Base-by-base conservation (phyloP, 2,888 invertebrate species). In the Sphecodes monilicornis region DNA sequence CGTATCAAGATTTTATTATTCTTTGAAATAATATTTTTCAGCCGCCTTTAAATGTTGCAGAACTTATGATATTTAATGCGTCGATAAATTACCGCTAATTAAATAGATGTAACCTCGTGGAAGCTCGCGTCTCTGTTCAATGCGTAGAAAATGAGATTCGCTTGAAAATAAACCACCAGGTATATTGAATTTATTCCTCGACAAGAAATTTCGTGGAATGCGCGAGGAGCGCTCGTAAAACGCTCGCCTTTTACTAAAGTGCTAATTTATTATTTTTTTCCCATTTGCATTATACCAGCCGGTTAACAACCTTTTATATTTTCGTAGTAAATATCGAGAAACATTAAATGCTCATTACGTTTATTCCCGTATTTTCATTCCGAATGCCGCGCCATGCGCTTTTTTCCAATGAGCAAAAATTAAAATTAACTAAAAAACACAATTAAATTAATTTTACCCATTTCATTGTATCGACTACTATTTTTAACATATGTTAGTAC, bases 181-280 rank as follows among this genome's bases (percentile, higher is more conserved):
- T 72, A 43, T n/a, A 60, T 29, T 5, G 68, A 80, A 81, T 81
- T 79, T 81, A 81, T 81, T 46, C 39, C 57, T 68, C 57, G 57
- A 3, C 43, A 54, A 10, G 60, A 36, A 78, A 79, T 66, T n/a
- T 41, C 32, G 68, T 26, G 68, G 74, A 68, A 73, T 81, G 73
- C 68, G 29, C 68, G 57, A 68, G 68, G 57, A 18, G 16, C 36
- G 41, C 66, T 68, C 71, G 66, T 73, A 68, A 80, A 80, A 46
- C 72, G 36, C 43, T 39, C 32, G 4, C 74, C 57, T 79, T 43
- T 18, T 60, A 69, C 26, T 60, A 54, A 79, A 43, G 75, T 46
- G 68, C 57, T 79, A 79, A 79, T 79, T 79, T 57, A 74, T 74
- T 79, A 79, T 41, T 74, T 69, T 79, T 79, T 69, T 60, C 60